These are phyloP conservation scores for Euura saliciscinereae DNA, from an alignment of 1,140 invertebrate genomes.

Conservation along the genomic window DNA sequence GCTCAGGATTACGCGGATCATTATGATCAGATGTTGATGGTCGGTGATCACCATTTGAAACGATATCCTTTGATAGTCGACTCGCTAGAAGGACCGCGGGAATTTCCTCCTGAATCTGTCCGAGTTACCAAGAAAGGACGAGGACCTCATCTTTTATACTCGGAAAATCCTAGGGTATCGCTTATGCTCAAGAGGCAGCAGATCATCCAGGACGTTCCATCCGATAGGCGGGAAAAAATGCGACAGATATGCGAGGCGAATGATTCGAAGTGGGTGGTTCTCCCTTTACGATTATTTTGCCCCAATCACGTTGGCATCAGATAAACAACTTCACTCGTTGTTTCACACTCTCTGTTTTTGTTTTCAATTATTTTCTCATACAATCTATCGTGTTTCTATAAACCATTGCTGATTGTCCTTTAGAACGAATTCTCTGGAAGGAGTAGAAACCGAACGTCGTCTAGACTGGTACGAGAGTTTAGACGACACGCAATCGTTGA, in stretches of 20 bases:
- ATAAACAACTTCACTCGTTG: not conserved
- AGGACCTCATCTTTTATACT: conserved; percentile 40
- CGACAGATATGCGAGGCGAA: conserved; percentile 47
- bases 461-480: conserved; percentile 36
- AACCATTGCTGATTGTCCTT: not conserved
- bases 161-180: conserved; percentile 48
- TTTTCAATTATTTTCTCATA: not conserved
- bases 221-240: conserved; percentile 49
- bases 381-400: too few relatives aligned
- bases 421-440: not conserved
- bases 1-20: conserved; percentile 46
- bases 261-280: conserved; percentile 28
- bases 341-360: not conserved
- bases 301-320: not conserved
- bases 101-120: conserved; percentile 49
- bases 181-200: conserved; percentile 38
- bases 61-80: conserved; percentile 41
- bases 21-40: conserved; percentile 51
- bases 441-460: conserved; percentile 30
- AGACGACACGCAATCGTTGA: conserved; percentile 13
- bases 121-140: conserved; percentile 41
- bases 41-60: conserved; percentile 37
- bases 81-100: conserved; percentile 43
- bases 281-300: too few relatives aligned
- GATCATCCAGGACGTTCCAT: conserved; percentile 40